These are phyloP conservation scores for Pristionchus maxplancki DNA, from an alignment of 2,888 invertebrate species.

Conservation along the genomic window DNA sequence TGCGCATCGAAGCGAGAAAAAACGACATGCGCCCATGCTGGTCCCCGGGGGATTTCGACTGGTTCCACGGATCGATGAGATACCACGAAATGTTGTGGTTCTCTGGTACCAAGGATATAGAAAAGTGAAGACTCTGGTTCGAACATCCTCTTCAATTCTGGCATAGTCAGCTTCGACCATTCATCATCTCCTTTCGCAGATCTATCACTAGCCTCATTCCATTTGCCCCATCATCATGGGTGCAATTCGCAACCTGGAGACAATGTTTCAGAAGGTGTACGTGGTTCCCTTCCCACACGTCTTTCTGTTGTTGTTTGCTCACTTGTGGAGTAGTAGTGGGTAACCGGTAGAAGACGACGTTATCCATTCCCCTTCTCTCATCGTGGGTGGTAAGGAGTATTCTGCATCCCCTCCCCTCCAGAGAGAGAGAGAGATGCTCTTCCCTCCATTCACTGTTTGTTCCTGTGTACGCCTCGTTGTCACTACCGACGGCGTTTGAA, in stretches of 20 bases:
- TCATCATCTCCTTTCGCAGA: neutral
- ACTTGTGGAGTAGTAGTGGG: neutral
- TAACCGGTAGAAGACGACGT: neutral
- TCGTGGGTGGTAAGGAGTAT: slow-evolving; percentile 28
- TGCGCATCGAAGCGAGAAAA: neutral
- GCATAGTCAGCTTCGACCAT: neutral
- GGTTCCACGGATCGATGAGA: slow-evolving; percentile 2
- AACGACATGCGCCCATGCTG: neutral
- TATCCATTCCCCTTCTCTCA: neutral
- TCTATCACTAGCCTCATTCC: no score
- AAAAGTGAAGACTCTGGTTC: no score
- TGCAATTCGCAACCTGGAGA: no score
- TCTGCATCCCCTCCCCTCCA: neutral
- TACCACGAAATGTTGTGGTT: neutral
- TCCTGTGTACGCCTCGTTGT: slow-evolving; percentile 8
- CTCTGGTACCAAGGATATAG: no score
- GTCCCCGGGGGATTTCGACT: neutral
- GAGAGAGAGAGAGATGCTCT: slow-evolving; percentile 1
- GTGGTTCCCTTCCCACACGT: neutral
- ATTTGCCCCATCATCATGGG: neutral
- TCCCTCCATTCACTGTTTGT: neutral
- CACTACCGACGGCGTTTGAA: slow-evolving; percentile 29
- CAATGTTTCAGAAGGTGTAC: neutral
- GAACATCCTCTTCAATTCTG: neutral
- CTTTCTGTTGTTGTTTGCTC: slow-evolving; percentile 18